Conservation (phyloP, 2,797 vertebrate species). For the Phataginus tricuspis region DNA sequence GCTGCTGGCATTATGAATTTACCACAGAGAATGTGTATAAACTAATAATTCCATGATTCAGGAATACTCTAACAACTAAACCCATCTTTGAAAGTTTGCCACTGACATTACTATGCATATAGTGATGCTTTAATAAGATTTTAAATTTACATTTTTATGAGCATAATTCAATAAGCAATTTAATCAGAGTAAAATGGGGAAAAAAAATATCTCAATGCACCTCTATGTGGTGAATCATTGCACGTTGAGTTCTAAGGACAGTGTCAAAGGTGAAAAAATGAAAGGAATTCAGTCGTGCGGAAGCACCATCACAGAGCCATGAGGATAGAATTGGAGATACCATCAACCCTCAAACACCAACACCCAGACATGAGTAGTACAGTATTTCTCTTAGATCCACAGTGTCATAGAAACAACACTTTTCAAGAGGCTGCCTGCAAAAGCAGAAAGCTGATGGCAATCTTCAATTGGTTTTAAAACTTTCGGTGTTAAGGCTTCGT, state of each 20-base stretch:
- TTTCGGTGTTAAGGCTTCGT: neutral
- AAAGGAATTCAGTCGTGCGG: neutral
- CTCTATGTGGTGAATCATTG: constrained; percentile 11
- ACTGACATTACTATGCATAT: neutral
- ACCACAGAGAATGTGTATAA: neutral
- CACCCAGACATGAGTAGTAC: neutral
- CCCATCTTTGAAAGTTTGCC: neutral
- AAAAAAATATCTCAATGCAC: neutral
- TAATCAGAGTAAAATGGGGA: neutral
- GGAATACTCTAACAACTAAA: neutral
- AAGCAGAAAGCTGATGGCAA: neutral
- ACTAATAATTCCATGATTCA: neutral
- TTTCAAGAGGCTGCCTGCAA: neutral
- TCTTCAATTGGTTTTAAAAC: neutral
- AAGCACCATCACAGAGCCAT: neutral
- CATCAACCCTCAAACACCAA: neutral
- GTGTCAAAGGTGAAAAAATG: neutral
- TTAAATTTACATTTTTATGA: neutral
- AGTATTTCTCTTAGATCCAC: neutral
- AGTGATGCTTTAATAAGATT: constrained; percentile 21
- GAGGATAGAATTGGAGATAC: neutral
- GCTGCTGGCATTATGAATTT: neutral
- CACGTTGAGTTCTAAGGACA: neutral
- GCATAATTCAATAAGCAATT: constrained; percentile 28
- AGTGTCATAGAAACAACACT: constrained; percentile 31